Conservation (phyloP, 2,113 vertebrate genomes). For the Trogon surrucura region DNA sequence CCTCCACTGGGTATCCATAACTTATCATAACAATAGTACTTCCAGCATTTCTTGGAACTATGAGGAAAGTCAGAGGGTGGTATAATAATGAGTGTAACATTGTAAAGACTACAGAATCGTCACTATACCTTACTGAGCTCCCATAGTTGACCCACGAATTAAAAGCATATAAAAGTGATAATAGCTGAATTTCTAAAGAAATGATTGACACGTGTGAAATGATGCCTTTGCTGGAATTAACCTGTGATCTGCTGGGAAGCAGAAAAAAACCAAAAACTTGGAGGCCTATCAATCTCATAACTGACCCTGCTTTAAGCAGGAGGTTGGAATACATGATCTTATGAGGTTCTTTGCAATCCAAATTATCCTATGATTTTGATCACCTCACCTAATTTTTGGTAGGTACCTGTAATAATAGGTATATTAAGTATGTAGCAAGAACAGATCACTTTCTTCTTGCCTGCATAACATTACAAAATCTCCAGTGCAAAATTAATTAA, state of each 20-base stretch:
- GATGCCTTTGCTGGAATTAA: constrained; percentile 29
- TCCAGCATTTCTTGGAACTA: constrained; percentile 51
- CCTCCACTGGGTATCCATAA: constrained; percentile 55
- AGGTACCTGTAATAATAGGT: not conserved
- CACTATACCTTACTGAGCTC: not conserved
- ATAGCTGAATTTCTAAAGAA: constrained; percentile 5
- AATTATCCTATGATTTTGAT: not conserved
- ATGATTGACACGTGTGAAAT: constrained; percentile 9
- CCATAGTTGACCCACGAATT: constrained; percentile 48
- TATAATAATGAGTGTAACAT: not conserved
- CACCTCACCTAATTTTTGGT: not conserved
- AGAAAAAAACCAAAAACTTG: not conserved
- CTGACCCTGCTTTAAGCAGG: not conserved
- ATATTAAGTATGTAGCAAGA: not conserved
- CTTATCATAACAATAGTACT: constrained; percentile 69
- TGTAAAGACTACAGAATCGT: constrained; percentile 40
- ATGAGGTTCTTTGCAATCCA: not conserved
- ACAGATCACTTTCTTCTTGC: not conserved
- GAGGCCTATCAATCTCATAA: not conserved
- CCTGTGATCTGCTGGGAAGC: not conserved
- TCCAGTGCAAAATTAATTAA: not conserved
- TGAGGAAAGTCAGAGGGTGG: constrained; percentile 32
- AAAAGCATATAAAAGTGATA: constrained; percentile 35
- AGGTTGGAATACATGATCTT: not conserved
- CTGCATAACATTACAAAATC: not conserved